A percentile compares a stretch with the other conserved stretches of the same genome.
Evolutionary conservation across 2,888 invertebrate species (phyloP).

Genomic region (Sarcophaga variegata): DNA sequence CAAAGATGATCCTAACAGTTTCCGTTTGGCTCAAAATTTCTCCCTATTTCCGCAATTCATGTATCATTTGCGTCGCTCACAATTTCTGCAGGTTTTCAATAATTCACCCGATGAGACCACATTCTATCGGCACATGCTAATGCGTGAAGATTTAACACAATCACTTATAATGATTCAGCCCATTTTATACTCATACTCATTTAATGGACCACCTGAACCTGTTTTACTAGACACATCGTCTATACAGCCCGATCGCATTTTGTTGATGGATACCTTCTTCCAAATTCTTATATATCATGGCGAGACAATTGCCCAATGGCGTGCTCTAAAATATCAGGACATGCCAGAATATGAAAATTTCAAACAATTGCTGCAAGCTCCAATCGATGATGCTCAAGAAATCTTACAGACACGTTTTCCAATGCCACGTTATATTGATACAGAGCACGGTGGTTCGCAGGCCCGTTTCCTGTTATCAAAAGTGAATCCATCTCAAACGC

Average conservation of each 20-base stretch:
- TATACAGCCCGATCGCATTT: constrained; percentile 97
- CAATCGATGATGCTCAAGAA: constrained; percentile 98
- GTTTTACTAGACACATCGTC: constrained; percentile 98
- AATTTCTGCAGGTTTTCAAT: constrained; percentile 99
- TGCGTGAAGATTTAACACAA: constrained; percentile 98
- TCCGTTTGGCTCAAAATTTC: constrained; percentile 97
- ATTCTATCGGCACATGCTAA: constrained; percentile 98
- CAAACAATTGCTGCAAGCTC: constrained; percentile 94
- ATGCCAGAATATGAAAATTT: constrained; percentile 99
- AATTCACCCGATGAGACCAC: constrained; percentile 99
- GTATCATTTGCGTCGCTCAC: constrained; percentile 98
- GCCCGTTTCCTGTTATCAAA: constrained; percentile 98
- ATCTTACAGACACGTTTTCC: constrained; percentile 98
- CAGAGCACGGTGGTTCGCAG: constrained; percentile 99
- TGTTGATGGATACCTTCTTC: constrained; percentile 99
- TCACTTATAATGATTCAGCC: constrained; percentile 99
- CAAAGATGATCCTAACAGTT: constrained; percentile 98
- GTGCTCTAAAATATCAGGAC: constrained; percentile 96
- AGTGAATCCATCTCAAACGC: constrained; percentile 99
- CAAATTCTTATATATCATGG: constrained; percentile 99
- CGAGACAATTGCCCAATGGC: constrained; percentile 99
- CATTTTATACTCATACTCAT: constrained; percentile 98
- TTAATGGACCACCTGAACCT: constrained; percentile 98
- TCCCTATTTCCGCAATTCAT: constrained; percentile 99
- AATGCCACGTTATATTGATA: constrained; percentile 99